Percentiles rank a stretch among this genome's conserved stretches.
Evolutionary conservation across 2,113 vertebrate genomes (phyloP).

Genomic region (Brachypteracias leptosomus): DNA sequence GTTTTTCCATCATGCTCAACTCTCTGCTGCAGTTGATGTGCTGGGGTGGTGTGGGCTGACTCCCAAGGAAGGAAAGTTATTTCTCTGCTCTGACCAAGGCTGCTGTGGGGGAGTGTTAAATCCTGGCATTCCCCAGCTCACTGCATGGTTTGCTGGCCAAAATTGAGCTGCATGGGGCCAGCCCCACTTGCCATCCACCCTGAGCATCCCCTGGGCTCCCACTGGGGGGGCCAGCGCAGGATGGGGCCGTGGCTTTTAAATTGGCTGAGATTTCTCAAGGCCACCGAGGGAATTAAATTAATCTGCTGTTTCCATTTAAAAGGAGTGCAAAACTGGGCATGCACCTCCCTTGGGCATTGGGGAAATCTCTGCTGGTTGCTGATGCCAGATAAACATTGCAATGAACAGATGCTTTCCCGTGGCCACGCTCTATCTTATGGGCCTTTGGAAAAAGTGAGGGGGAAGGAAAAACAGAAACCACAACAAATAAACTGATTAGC

Average conservation of each 20-base stretch:
- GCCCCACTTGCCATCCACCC: not conserved
- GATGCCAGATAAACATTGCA: not conserved
- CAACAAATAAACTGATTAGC: not conserved
- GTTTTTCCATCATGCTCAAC: rapidly evolving
- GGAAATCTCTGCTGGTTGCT: not conserved
- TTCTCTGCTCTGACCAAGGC: not conserved
- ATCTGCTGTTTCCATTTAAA: conserved; percentile 1
- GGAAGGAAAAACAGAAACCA: not conserved
- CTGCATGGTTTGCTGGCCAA: not conserved
- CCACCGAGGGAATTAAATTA: not conserved
- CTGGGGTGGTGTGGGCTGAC: not conserved
- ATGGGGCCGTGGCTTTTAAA: not conserved
- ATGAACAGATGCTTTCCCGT: not conserved
- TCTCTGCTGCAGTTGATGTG: not conserved
- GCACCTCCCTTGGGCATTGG: not conserved
- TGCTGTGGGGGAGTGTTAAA: not conserved
- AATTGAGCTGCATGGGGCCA: not conserved
- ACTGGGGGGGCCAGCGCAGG: rapidly evolving
- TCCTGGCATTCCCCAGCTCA: not conserved
- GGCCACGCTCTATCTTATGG: not conserved
- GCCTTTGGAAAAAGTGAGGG: not conserved
- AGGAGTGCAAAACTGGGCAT: not conserved
- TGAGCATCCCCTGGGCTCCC: rapidly evolving
- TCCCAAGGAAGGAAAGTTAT: not conserved
- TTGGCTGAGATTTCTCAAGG: not conserved